Evolutionary conservation across 2,113 vertebrate genomes (phyloP).

Genomic region (Erythrolamprus reginae): DNA sequence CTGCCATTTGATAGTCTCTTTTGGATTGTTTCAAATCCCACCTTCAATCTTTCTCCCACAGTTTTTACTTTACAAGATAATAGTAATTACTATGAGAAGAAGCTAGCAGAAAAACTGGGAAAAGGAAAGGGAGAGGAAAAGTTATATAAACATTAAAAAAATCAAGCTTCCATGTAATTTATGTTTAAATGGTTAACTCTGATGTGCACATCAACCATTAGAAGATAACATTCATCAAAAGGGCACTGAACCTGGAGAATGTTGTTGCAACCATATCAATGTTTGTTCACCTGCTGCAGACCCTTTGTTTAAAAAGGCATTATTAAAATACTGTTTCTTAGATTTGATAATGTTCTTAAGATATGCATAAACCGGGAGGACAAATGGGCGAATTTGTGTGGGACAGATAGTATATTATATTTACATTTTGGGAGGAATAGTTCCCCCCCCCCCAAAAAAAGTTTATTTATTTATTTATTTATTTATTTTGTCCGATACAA

Average conservation of each 20-base stretch:
- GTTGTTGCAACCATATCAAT: constrained; percentile 27
- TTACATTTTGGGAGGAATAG: neutral
- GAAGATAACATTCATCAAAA: constrained; percentile 29
- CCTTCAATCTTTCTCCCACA: neutral
- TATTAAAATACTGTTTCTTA: constrained; percentile 39
- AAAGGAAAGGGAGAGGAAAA: neutral
- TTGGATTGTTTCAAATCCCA: neutral
- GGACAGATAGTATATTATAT: neutral
- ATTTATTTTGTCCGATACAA: too few relatives aligned
- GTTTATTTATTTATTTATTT: too few relatives aligned
- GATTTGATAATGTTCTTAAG: constrained; percentile 24
- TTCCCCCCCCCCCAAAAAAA: neutral
- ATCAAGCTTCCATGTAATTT: neutral
- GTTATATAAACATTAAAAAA: constrained; percentile 3
- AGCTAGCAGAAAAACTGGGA: neutral
- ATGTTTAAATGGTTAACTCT: constrained; percentile 8
- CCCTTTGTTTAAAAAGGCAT: constrained; percentile 32
- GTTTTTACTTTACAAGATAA: neutral
- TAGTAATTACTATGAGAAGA: neutral
- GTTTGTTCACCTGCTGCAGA: constrained; percentile 56
- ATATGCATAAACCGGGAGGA: constrained; percentile 37
- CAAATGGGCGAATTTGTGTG: constrained; percentile 4
- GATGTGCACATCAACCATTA: constrained; percentile 11
- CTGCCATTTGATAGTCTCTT: neutral
- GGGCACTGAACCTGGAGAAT: constrained; percentile 1